Evolutionary conservation across 2,797 vertebrate species (phyloP), one percentile per base, ranked within the genome.

Genomic region (Podarcis siculus): DNA sequence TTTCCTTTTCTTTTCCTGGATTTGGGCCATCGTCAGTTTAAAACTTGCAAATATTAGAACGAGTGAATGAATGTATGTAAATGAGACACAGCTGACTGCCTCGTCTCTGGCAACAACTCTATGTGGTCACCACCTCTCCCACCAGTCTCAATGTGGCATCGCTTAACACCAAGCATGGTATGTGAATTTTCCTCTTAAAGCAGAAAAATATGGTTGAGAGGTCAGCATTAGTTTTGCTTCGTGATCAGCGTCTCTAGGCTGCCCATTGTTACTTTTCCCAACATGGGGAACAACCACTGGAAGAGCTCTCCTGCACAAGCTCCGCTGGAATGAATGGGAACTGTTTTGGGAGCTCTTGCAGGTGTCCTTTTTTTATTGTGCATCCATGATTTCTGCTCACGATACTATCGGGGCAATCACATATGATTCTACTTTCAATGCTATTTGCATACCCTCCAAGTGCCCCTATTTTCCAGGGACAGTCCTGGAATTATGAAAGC

Each of bases 61-160:
- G 32, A 84, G 49, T 61, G 7, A 39, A 73, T 37, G 25, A 49
- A 84, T 13, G 27, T 3, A 61, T 61, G 55, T 73, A 73, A 84
- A 61, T 71, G 73, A 84, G 67, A 55, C 67, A 71, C 45, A 69
- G 67, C 30, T 83, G 82, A 23, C 32, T 84, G 55, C 21, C 21
- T 81, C n/a, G 61, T 64, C 23, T 27, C 9, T 35, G 79, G 55
- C 78, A 61, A 3, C 55, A 35, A 32, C n/a, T 80, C 15, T 58
- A 2, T 35, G 32, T 10, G 23, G 55, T 35, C 32, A 35, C 32
- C 78, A 21, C 49, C 49, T 61, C 55, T n/a, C 61, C n/a, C 78
- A 80, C 49, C 78, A 78, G 42, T 78, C 27, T 78, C 76, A 78
- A 78, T 78, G 76, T 78, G 76, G 76, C 76, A 42, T 77, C 10